Base-by-base conservation (phyloP, 2,888 invertebrate species). In the Trichopoda pennipes region DNA sequence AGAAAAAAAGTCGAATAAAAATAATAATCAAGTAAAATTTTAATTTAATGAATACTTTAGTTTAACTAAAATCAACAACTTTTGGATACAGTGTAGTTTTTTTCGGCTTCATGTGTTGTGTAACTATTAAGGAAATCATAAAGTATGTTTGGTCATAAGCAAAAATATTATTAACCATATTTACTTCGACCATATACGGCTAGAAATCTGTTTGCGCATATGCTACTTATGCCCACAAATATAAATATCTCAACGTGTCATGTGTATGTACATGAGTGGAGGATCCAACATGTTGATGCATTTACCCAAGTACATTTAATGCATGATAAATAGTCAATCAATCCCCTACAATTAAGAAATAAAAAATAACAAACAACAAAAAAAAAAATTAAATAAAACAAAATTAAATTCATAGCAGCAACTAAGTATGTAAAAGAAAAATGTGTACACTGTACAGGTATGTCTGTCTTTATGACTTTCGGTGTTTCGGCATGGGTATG, bases 291-390 rank as follows among this genome's bases (percentile, higher is more conserved):
- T 87, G 86, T 85, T 86, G 87, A 88, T 88, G 86, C 86, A 87
- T 88, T 87, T 86, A 85, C 83, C 85, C 55, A 61, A 82, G 83
- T 87, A 86, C 89, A 86, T 85, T 87, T 86, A 86, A 86, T 88
- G 89, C 87, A 88, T 88, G 86, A 86, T 88, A 89, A 88, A 87
- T 87, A 88, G 86, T 75, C 87, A 85, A 85, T 85, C 86, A 86
- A 86, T 87, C 85, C 84, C 84, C 82, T 84, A 85, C 66, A 47
- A 86, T 42, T 55, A 64, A 47, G 19, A 58, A 38, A 23, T 12
- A 32, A 44, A 47, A n/a, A n/a, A n/a, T n/a, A n/a, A n/a, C n/a
- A n/a, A n/a, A n/a, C n/a, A n/a, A n/a, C n/a, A n/a, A n/a, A n/a
- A n/a, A n/a, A 35, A 8, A n/a, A 51, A 23, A 47, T 4, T 28